Evolutionary conservation across 2,113 vertebrate genomes (phyloP).

Genomic region (Myotis brandtii): DNA sequence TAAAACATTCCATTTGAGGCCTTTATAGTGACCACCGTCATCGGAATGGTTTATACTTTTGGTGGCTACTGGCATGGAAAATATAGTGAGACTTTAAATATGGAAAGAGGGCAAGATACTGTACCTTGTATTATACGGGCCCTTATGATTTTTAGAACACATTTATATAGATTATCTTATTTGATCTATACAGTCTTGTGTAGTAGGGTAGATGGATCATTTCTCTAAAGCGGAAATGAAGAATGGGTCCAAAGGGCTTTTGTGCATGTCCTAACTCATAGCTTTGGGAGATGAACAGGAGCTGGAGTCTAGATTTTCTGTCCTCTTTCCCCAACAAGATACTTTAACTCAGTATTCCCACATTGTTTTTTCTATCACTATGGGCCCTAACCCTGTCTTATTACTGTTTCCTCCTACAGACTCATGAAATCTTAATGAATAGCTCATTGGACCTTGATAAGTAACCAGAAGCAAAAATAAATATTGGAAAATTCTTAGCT

Average conservation of each 20-base stretch:
- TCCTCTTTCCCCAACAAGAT: background rate
- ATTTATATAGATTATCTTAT: background rate
- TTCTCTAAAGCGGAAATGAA: background rate
- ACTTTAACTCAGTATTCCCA: background rate
- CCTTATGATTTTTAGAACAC: background rate
- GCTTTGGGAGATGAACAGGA: background rate
- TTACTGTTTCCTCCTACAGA: background rate
- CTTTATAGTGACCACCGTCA: background rate
- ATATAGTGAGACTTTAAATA: background rate
- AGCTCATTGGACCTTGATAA: constrained; percentile 7
- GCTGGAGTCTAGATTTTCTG: background rate
- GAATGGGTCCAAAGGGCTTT: background rate
- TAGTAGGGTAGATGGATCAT: background rate
- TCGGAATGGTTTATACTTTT: background rate
- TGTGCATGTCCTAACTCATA: background rate
- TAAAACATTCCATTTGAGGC: background rate
- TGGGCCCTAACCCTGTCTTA: background rate
- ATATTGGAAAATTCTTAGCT: constrained; percentile 31
- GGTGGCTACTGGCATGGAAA: background rate
- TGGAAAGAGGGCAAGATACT: background rate
- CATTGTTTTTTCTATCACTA: background rate
- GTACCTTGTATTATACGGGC: background rate
- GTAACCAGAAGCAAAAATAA: constrained; percentile 46
- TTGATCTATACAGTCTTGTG: background rate
- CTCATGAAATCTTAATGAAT: background rate